These are phyloP conservation scores for Pseudorectes ferrugineus DNA, from an alignment of 2,113 vertebrate genomes.

Conservation along the genomic window DNA sequence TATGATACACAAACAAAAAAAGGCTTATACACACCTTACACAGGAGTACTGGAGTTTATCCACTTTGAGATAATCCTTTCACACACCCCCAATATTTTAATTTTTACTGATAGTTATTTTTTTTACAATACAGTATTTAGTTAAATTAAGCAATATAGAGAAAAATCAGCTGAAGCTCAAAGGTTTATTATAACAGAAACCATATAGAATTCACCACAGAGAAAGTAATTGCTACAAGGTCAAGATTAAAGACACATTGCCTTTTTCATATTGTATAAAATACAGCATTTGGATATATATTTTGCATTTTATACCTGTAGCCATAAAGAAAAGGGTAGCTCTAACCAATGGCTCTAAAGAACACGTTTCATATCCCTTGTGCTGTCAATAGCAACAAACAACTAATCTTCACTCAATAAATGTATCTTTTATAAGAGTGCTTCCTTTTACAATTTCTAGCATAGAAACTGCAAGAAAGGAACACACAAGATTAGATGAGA, in stretches of 20 bases:
- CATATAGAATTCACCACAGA: background rate
- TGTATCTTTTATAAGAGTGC: background rate
- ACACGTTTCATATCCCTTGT: background rate
- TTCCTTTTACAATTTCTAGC: conserved; percentile 14
- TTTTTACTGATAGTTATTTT: background rate
- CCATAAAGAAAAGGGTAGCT: background rate
- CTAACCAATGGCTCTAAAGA: conserved; percentile 17
- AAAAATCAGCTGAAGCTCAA: background rate
- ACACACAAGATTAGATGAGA: conserved; percentile 18
- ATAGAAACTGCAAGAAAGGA: conserved; percentile 10
- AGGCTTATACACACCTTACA: background rate
- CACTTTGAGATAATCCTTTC: background rate
- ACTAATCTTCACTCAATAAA: conserved; percentile 25
- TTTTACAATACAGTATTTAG: background rate
- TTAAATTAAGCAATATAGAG: background rate
- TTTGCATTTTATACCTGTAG: background rate
- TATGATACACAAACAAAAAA: background rate
- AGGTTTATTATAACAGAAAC: background rate
- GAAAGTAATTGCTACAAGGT: background rate
- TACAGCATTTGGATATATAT: background rate
- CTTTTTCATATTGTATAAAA: background rate
- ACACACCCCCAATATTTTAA: background rate
- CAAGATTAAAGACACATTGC: conserved; percentile 8
- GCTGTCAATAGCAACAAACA: conserved; percentile 24
- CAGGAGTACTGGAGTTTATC: background rate